Percentiles rank a stretch among this genome's conserved stretches.
These are phyloP conservation scores for Salvelinus sp. DNA, from an alignment of 2,113 vertebrate species.

Conservation along the genomic window DNA sequence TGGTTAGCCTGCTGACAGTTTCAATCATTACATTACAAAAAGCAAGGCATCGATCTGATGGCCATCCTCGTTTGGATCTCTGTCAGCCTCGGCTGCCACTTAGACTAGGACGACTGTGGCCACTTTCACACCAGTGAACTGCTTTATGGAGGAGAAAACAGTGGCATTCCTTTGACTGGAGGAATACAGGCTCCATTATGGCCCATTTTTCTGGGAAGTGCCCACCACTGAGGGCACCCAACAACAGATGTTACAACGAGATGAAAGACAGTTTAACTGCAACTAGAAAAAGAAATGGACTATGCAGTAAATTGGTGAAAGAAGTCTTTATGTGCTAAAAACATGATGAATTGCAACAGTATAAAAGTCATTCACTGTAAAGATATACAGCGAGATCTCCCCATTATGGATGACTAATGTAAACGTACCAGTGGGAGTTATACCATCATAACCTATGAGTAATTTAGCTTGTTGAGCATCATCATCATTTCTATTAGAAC, in stretches of 20 bases:
- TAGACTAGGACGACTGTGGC: neutral
- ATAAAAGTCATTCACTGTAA: neutral
- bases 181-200: constrained; percentile 29
- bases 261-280: neutral
- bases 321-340: neutral
- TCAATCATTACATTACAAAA: too few species aligned
- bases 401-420: neutral
- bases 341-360: too few species aligned
- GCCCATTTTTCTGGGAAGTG: constrained; percentile 21
- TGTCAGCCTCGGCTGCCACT: neutral
- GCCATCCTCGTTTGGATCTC: constrained; percentile 53
- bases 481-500: neutral
- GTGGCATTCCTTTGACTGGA: constrained; percentile 30
- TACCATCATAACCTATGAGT: neutral
- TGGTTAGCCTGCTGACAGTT: neutral
- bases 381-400: neutral
- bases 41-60: neutral
- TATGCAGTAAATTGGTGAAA: neutral
- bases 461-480: neutral
- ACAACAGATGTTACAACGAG: neutral
- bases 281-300: neutral
- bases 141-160: constrained; percentile 16
- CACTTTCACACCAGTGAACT: constrained; percentile 30
- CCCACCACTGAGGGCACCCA: neutral
- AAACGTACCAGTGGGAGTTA: neutral